Evolutionary conservation across 2,888 invertebrate genomes (phyloP), one percentile per base, ranked within the genome.

Genomic region (Perithous albicinctus): DNA sequence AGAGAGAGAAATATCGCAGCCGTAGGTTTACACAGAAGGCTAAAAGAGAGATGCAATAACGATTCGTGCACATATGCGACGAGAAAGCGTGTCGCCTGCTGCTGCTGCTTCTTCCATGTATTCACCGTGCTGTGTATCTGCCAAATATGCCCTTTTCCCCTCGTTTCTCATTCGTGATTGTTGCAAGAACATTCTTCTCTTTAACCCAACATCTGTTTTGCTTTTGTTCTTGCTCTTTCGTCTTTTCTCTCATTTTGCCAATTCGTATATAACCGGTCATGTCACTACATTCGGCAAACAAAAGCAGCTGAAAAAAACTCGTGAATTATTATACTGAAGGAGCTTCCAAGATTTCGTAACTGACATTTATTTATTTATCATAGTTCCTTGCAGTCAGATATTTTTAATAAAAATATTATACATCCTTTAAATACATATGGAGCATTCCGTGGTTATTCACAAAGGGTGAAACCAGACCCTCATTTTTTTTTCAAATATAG

Each of bases 81-180:
- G 64, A 75, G 75, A 51, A 54, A 70, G 63, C 75, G 63, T n/a
- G 51, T 51, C 38, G 66, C 59, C 41, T 7, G 48, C 64, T 66
- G 63, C 32, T 69, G 43, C 64, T 48, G 54, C 64, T 70, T 51
- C n/a, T 73, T 51, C 43, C 35, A 20, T 46, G 74, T 66, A 56
- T 76, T 59, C 46, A 26, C n/a, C 64, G 70, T 54, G 43, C 43
- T 69, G 73, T 69, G 35, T 29, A 73, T 77, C 72, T 78, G 81
- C 81, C 77, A 81, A 81, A 81, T 67, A 81, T 73, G 41, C 56
- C 51, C 73, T 74, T 69, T 70, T 74, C 67, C n/a, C 59, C 23
- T 70, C 77, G 48, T 81, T 81, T 73, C 78, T 69, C 74, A 81
- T 78, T 63, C 63, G 43, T 20, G 32, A 81, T 81, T 73, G 73